Evolutionary conservation across 1,140 invertebrate species (phyloP), one percentile per base, ranked within the genome.

Genomic region (Amyelois transitella): DNA sequence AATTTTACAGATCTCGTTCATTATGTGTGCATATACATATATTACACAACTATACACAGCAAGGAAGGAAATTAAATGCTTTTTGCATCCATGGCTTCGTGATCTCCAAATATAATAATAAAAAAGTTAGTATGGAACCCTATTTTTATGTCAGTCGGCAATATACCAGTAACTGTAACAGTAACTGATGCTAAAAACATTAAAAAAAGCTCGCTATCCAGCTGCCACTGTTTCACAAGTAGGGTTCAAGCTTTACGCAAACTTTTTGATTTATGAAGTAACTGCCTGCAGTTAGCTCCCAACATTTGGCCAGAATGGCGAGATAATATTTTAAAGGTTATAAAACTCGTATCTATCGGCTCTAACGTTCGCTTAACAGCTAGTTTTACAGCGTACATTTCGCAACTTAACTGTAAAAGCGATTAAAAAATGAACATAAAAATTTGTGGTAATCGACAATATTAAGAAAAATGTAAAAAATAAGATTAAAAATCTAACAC

Each of bases 211-310:
- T 65, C 59, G 62, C 60, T 70, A 57, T 58, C 54, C 59, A 68
- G 57, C 55, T 58, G 58, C 51, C 48, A 55, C 56, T 69, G 63
- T 70, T 66, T 60, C 49, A 21, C 25, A 60, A 67, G 54, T 62
- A 51, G 48, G 51, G 45, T 65, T 66, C 51, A 56, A 61, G 64
- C 43, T 64, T 56, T 58, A 58, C 55, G 60, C 53, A 43, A 68
- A 68, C 53, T 73, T 70, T 69, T 52, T 70, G 67, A 73, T 73
- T 73, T 73, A 67, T 65, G 38, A 47, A 55, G 22, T 60, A 38
- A 53, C 14, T 62, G 53, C 38, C 45, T 62, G 45, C 66, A 55
- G 53, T 64, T 57, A 52, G 28, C 55, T 59, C 51, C 57, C 53
- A 48, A 57, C 64, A 62, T 63, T 65, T 67, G 62, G 52, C 44